Conservation (phyloP, 1,140 invertebrate genomes). For the Thaumetopoea pityocampa region DNA sequence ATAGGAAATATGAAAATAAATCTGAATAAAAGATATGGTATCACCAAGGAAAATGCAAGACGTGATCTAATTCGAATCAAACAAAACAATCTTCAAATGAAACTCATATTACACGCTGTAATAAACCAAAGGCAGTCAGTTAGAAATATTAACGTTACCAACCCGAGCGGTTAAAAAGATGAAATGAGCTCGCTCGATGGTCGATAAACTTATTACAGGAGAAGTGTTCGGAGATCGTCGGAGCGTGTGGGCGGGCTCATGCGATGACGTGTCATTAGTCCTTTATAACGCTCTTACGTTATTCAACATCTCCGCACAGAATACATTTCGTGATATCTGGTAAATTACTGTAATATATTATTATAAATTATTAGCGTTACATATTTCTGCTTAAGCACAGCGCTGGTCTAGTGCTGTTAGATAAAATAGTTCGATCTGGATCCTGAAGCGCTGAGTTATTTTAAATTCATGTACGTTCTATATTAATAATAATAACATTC, state of each 20-base stretch:
- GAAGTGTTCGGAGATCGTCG: constrained; percentile 22
- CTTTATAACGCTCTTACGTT: constrained; percentile 3
- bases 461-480: no score
- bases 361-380: constrained; percentile 1
- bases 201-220: constrained; percentile 33
- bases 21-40: no score
- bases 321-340: background rate
- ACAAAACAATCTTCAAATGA: constrained; percentile 5
- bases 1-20: no score
- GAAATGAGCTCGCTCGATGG: constrained; percentile 19
- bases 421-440: no score
- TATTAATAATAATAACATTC: no score
- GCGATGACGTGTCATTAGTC: constrained; percentile 28
- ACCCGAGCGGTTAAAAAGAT: constrained; percentile 16
- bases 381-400: no score
- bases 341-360: constrained; percentile 2
- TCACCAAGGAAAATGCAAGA: no score
- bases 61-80: background rate
- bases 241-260: constrained; percentile 23
- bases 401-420: no score
- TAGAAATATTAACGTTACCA: constrained; percentile 10
- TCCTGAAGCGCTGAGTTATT: no score
- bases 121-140: constrained; percentile 11
- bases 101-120: no score
- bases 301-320: no score